Conservation (phyloP, 2,888 invertebrate species). For the Eilema caniola region DNA sequence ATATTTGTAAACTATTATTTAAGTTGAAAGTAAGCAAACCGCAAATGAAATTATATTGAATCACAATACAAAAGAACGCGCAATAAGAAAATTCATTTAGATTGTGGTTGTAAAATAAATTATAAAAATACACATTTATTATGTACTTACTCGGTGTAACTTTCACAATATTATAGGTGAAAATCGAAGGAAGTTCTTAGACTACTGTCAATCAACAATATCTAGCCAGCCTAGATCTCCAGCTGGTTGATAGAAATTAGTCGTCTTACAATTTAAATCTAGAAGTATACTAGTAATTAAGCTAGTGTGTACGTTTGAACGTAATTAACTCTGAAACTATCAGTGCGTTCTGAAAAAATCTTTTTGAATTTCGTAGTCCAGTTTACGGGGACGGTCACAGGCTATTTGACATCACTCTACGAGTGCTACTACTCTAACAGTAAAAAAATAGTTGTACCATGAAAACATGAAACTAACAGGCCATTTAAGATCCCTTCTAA, state of each 20-base stretch:
- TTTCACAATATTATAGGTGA: conserved; percentile 45
- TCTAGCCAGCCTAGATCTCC: not conserved
- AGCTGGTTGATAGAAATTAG: not conserved
- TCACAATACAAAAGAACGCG: conserved; percentile 11
- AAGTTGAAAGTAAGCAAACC: conserved; percentile 19
- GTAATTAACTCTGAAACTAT: not conserved
- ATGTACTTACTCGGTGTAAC: conserved; percentile 9
- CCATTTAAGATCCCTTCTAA: too few relatives aligned
- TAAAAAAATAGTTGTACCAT: not conserved
- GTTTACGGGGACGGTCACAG: not conserved
- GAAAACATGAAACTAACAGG: not conserved
- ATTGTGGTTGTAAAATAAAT: conserved; percentile 6
- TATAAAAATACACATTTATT: not conserved
- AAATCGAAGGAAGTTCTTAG: conserved; percentile 16
- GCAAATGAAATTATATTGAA: conserved; percentile 16
- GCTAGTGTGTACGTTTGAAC: not conserved
- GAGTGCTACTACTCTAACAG: not conserved
- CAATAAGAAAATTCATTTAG: conserved; percentile 17
- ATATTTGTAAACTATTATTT: not conserved
- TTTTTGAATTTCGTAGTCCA: not conserved
- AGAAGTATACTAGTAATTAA: not conserved
- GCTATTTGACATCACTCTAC: not conserved
- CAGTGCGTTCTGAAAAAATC: not conserved
- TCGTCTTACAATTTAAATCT: not conserved
- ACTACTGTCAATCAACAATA: not conserved